These are phyloP conservation scores for Drosophila ironensis DNA, from an alignment of 1,140 invertebrate species.

Conservation along the genomic window DNA sequence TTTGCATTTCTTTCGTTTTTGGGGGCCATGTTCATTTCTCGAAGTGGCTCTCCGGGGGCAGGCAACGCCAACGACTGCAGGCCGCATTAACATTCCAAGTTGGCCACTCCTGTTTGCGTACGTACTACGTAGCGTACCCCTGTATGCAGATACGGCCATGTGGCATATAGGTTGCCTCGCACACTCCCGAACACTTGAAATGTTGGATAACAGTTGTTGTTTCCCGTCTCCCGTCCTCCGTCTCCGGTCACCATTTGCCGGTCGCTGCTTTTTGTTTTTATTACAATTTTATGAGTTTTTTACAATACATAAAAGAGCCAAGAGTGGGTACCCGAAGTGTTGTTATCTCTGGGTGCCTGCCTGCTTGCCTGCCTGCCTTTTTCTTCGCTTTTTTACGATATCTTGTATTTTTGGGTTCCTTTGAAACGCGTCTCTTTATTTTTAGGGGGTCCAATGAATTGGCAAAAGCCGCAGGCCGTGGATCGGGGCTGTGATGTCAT, in stretches of 20 bases:
- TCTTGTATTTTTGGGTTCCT: conserved; percentile 4
- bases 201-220: conserved; percentile 77
- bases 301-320: conserved; percentile 20
- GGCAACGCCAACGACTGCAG: conserved; percentile 68
- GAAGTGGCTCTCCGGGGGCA: conserved; percentile 6
- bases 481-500: conserved; percentile 13
- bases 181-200: conserved; percentile 47
- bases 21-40: no score
- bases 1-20: not conserved
- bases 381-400: no score
- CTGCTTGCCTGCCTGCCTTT: not conserved
- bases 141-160: conserved; percentile 44
- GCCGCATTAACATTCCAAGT: conserved; percentile 75
- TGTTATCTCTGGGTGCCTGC: conserved; percentile 1
- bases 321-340: conserved; percentile 2
- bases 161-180: conserved; percentile 16
- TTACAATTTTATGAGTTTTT: conserved; percentile 51
- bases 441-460: conserved; percentile 17
- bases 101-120: conserved; percentile 76
- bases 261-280: conserved; percentile 48
- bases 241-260: not conserved
- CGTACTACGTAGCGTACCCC: conserved; percentile 4
- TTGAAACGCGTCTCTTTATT: conserved; percentile 9
- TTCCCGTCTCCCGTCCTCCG: conserved; percentile 36
- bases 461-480: not conserved